phyloP scores from a whole-genome alignment of 2,888 invertebrate genomes.

The Mechanitis messenoides region DNA sequence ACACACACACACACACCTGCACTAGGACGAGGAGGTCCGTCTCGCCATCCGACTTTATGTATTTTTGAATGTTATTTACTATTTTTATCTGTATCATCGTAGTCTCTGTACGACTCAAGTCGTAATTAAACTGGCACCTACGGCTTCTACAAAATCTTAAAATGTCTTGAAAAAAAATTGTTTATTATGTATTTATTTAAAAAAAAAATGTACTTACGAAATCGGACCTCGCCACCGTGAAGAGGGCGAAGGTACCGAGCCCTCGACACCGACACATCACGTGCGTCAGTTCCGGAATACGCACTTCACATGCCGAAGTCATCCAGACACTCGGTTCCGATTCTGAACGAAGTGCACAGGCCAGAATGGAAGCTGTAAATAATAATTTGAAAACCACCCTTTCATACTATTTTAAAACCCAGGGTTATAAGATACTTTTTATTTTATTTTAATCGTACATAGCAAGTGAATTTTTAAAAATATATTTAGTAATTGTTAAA shows the following conservation, averaged over 20 bases:
- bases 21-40: conserved; percentile 61
- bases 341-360: conserved; percentile 62
- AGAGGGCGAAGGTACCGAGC: conserved; percentile 61
- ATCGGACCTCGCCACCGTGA: conserved; percentile 56
- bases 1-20: conserved; percentile 58
- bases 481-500: no score
- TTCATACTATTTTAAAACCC: no score
- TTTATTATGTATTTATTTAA: neutral
- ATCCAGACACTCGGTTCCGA: conserved; percentile 69
- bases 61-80: neutral
- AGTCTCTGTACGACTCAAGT: neutral
- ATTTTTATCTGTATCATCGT: no score
- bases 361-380: conserved; percentile 52
- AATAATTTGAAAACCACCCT: no score
- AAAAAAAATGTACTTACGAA: conserved; percentile 46
- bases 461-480: no score
- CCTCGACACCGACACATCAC: conserved; percentile 61
- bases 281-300: conserved; percentile 56
- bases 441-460: no score
- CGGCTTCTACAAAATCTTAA: no score
- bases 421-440: no score
- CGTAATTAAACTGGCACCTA: neutral
- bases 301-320: conserved; percentile 61
- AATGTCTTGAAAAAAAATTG: no score
- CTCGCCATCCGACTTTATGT: conserved; percentile 57